Evolutionary conservation across 2,797 vertebrate genomes (phyloP), one percentile per base, ranked within the genome.

Genomic region (Centropyge bicolor): DNA sequence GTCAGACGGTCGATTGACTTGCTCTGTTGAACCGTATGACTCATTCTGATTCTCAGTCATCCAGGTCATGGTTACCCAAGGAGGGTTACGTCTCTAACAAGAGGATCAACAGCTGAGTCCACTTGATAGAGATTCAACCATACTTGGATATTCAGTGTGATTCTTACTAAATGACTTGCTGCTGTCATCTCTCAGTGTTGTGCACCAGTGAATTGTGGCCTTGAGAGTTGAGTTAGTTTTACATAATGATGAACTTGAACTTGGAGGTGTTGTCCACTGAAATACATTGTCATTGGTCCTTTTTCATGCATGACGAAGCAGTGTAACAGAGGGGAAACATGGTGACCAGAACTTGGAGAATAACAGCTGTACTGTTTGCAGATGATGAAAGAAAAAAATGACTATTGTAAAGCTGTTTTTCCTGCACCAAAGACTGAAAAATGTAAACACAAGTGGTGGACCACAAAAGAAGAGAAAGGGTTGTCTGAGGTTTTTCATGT

Each of bases 381-480:
- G 20, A 41, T 11, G 13, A 22, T 22, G 17, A 70, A 6, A 55
- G 56, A 22, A 69, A 22, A 69, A 22, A n/a, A 24, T 10, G 52
- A 52, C 14, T 49, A 6, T 35, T 54, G 12, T 35, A 10, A 31
- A 41, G 13, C 61, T 11, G 14, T 52, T 83, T 48, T 13, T 64
- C 20, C 66, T 64, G 38, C 38, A 17, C 71, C 4, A 3, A 46
- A 14, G 11, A 8, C 46, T 67, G 67, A 59, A 64, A 72, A 68
- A 80, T 64, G 63, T 80, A 76, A 84, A 80, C 72, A 75, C 35
- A 57, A 12, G 67, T 8, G 36, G 22, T 61, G 48, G 66, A 67
- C 40, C 60, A 38, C 43, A 57, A 36, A 13, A 59, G 63, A 63
- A 43, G 41, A 11, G 24, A 49, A 10, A 11, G 38, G 40, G n/a